Conservation (phyloP, 2,113 vertebrate genomes). For the Macheiramphus alcinus region DNA sequence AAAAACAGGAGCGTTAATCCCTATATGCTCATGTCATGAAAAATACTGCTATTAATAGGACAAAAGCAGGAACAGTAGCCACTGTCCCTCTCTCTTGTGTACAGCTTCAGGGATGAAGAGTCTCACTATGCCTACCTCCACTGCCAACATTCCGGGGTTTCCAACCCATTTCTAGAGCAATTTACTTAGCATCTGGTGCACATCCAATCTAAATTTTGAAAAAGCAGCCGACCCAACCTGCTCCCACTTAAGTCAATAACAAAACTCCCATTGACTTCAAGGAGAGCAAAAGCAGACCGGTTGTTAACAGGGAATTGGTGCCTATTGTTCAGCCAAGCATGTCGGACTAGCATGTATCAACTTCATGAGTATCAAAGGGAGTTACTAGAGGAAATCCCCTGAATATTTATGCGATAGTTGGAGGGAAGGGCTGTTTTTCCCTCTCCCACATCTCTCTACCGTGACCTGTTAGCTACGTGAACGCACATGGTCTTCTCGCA, state of each 20-base stretch:
- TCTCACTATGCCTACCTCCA: neutral
- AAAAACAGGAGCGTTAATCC: neutral
- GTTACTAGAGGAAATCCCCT: slow-evolving; percentile 49
- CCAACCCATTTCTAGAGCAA: neutral
- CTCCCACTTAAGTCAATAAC: slow-evolving; percentile 1
- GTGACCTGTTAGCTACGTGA: neutral
- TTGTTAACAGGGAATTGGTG: slow-evolving; percentile 10
- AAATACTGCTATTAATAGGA: neutral
- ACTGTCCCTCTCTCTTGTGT: neutral
- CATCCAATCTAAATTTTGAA: neutral
- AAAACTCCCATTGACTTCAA: slow-evolving; percentile 7
- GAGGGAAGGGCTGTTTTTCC: neutral
- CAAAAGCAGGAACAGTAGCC: neutral
- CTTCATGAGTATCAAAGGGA: slow-evolving; percentile 49
- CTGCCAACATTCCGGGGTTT: neutral
- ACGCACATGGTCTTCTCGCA: accelerated
- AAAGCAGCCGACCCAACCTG: neutral
- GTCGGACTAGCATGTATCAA: neutral
- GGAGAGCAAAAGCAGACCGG: neutral
- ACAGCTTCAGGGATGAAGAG: neutral
- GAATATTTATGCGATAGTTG: slow-evolving; percentile 5
- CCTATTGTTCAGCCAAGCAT: slow-evolving; percentile 9
- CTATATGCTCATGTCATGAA: neutral
- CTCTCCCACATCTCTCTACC: neutral
- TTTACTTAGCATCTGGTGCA: neutral